Evolutionary conservation across 1,140 invertebrate species (phyloP).

Genomic region (Rhopalosiphum maidis): DNA sequence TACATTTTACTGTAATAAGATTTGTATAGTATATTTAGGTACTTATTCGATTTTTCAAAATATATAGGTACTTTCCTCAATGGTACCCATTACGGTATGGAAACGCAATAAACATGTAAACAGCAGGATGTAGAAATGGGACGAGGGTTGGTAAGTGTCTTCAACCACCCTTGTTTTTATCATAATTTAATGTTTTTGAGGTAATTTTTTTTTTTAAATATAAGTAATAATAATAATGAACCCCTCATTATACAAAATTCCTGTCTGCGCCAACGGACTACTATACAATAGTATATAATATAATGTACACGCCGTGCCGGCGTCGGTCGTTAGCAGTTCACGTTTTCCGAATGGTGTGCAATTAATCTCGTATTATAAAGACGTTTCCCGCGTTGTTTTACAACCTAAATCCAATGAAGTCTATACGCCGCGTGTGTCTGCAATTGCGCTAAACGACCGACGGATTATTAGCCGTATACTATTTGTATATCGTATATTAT

Average conservation of each 20-base stretch:
- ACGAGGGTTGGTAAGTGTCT: neutral
- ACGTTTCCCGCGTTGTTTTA: neutral
- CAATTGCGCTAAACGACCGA: neutral
- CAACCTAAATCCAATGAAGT: neutral
- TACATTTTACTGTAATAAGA: neutral
- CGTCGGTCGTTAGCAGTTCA: neutral
- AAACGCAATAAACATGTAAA: neutral
- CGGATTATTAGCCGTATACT: neutral
- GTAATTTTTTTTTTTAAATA: neutral
- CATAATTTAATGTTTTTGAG: neutral
- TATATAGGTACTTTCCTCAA: neutral
- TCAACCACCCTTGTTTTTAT: neutral
- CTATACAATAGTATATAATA: neutral
- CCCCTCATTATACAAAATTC: neutral
- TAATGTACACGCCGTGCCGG: no score
- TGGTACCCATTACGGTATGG: neutral
- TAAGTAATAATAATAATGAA: neutral
- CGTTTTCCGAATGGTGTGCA: neutral
- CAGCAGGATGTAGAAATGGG: neutral
- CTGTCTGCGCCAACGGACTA: neutral
- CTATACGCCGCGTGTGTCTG: no score
- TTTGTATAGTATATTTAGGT: neutral
- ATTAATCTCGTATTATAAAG: neutral
- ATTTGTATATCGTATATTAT: neutral
- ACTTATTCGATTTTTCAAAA: neutral